These are phyloP conservation scores for Brachionus manjavacas DNA, from an alignment of 1,140 invertebrate genomes.

Conservation along the genomic window DNA sequence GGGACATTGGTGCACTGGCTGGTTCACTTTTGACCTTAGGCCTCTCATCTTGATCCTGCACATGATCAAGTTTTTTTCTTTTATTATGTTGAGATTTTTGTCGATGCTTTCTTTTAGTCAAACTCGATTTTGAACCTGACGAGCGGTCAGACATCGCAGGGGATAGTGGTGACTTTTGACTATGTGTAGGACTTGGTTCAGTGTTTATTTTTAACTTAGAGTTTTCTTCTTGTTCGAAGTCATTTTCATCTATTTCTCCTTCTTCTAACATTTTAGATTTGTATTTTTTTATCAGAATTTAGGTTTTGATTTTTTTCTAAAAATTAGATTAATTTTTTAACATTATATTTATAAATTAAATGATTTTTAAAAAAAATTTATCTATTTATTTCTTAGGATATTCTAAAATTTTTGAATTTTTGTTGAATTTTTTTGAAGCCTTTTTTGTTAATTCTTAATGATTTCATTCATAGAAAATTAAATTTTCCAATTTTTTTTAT, in stretches of 20 bases:
- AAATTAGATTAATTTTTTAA: neutral
- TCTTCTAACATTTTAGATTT: slow-evolving; percentile 4
- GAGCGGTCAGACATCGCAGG: neutral
- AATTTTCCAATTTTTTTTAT: too few relatives aligned
- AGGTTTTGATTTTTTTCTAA: neutral
- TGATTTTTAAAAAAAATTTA: too few relatives aligned
- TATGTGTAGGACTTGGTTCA: neutral
- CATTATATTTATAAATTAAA: neutral
- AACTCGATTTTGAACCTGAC: neutral
- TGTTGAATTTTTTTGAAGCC: too few relatives aligned
- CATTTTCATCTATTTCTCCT: slow-evolving; percentile 18
- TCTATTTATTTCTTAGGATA: too few relatives aligned
- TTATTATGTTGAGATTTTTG: neutral
- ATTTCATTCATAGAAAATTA: too few relatives aligned
- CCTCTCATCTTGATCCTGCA: neutral
- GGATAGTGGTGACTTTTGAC: neutral
- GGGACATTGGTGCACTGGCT: neutral
- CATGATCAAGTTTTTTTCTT: neutral
- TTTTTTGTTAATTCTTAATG: too few relatives aligned
- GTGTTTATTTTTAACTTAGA: neutral
- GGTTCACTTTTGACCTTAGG: neutral
- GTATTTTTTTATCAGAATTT: neutral
- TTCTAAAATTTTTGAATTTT: too few relatives aligned
- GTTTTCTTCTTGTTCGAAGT: neutral
- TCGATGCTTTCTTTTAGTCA: neutral